Evolutionary conservation across 2,113 vertebrate species (phyloP), one percentile per base, ranked within the genome.

Genomic region (Poeciliopsis retropinna): DNA sequence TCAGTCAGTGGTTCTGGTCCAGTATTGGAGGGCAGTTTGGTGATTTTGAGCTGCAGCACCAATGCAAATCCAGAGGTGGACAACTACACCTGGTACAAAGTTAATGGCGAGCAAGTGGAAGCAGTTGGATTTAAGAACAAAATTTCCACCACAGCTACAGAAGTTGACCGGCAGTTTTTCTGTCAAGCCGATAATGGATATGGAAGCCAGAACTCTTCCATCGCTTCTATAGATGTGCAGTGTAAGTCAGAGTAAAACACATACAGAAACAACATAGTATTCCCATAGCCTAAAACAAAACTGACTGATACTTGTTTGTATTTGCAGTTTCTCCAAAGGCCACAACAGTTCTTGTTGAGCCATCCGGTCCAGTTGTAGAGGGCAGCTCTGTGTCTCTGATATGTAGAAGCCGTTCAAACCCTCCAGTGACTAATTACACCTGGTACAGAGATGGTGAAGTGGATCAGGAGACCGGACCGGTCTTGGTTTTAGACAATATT

Each of bases 401-500:
- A 60, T 94, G 94, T 62, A 79, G 1, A 1, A 92, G 89, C 82
- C 86, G 83, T 47, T 90, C 91, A 31, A 94, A 92, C 78, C 94
- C 93, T 63, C 54, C 87, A 54, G 86, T 87, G 62, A 73, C 57
- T 70, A 85, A 80, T 87, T 94, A 90, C 85, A 89, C 85, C 90
- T 94, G 93, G 94, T 92, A 79, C 84, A 90, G 68, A 87, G 75
- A 75, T 3, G 72, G 78, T 11, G 84, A 82, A 1, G 61, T 66
- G 65, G 60, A 85, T 2, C 8, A 37, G 9, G 86, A 81, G 71
- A 27, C 7, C 1, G 87, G 79, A 14, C 28, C 79, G 0, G 63
- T 4, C 41, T 60, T 92, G 4, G 68, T 47, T n/a, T 27, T 92
- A 15, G 61, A 73, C 0, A 11, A 0, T 9, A 73, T 80, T 0